Evolutionary conservation across 2,888 invertebrate genomes (phyloP), one percentile per base, ranked within the genome.

Genomic region (Xiphydria camelus): DNA sequence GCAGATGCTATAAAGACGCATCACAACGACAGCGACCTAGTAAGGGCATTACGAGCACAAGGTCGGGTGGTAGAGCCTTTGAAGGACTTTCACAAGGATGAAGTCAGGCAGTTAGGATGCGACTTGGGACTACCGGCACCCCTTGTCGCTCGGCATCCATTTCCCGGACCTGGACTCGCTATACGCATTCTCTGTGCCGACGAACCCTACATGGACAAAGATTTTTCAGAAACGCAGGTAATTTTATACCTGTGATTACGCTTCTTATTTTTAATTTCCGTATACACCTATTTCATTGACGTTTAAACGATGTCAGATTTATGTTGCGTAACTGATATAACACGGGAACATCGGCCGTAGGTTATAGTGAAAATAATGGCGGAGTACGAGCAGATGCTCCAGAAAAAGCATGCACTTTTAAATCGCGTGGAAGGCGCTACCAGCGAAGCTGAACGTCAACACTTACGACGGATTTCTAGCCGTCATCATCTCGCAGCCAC

Each of bases 1-100:
- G 99, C 99, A 1, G 93, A 95, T 66, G 90, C 90, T 19, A 99
- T 99, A 71, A 99, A 99, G 80, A 99, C 99, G 18, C 99, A 99
- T 77, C 99, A 99, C 81, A 99, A 99, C 77, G 99, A 99, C 78
- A 96, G 95, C 7, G 94, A 94, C 71, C 81, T 98, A 45, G 94
- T 99, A 45, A 78, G 92, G 60, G 79, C 88, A 61, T 75, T 87
- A 59, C 77, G 87, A 26, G 80, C 80, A 44, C 81, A 86, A 45
- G 95, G 96, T 7, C 82, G 93, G 41, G 96, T 99, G 14, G 89
- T 99, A 7, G 99, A 99, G 77, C 99, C 99, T n/a, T 81, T 99
- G 44, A 89, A 88, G 77, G 98, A 99, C 79, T 99, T 99, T 75
- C 99, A 99, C 77, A 99, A 99, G 80, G 98, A 98, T 72, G 98